Conservation (phyloP, 2,797 vertebrate genomes). For the Chloroceryle inda region DNA sequence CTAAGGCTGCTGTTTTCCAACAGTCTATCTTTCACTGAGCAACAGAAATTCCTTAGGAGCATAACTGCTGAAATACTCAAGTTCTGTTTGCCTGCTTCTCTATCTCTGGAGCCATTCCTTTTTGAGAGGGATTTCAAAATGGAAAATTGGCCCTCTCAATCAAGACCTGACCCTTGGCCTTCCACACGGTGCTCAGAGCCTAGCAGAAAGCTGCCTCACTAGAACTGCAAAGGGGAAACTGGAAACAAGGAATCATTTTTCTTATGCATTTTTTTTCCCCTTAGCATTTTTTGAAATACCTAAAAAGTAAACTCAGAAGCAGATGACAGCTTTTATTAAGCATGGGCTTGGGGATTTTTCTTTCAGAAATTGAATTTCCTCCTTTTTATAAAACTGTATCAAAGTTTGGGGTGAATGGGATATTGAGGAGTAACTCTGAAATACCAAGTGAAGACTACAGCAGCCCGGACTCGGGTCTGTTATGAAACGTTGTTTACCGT, state of each 20-base stretch:
- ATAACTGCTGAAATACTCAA: background rate
- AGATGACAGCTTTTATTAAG: background rate
- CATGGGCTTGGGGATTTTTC: background rate
- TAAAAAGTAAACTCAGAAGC: background rate
- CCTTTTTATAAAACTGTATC: background rate
- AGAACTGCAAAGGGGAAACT: background rate
- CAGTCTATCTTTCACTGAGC: background rate
- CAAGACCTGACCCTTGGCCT: background rate
- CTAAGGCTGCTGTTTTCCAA: background rate
- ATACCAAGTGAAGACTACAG: background rate
- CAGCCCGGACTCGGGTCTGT: background rate
- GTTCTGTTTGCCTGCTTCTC: background rate
- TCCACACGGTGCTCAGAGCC: background rate
- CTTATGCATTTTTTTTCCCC: background rate
- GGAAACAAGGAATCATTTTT: background rate
- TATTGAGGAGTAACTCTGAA: background rate
- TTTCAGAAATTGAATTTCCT: background rate
- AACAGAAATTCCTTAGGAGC: background rate
- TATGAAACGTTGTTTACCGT: background rate
- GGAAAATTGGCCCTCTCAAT: background rate
- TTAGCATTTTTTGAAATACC: background rate
- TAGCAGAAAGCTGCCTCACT: background rate
- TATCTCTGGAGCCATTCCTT: background rate
- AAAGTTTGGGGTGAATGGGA: background rate
- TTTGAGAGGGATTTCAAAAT: background rate